Percentiles rank a stretch among this genome's conserved stretches.
Conservation (phyloP, 2,797 vertebrate species). For the Coregonus sp. region DNA sequence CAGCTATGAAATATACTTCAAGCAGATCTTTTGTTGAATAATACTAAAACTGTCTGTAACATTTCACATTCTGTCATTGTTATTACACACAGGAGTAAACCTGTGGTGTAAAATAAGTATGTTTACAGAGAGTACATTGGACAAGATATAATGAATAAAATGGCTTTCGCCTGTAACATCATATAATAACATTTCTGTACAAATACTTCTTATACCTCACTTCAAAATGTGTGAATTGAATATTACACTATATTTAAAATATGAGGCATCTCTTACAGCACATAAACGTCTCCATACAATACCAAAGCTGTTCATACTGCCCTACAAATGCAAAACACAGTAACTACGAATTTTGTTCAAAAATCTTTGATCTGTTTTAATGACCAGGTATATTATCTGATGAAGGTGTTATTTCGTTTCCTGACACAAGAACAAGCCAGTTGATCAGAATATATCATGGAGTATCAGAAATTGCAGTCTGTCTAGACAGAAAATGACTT, state of each 20-base stretch:
- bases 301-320: too few relatives aligned
- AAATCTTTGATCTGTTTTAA: too few relatives aligned
- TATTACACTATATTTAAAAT: slow-evolving; percentile 64
- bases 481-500: too few relatives aligned
- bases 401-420: too few relatives aligned
- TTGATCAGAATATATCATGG: too few relatives aligned
- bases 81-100: slow-evolving; percentile 39
- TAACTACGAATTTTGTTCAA: too few relatives aligned
- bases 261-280: slow-evolving; percentile 37
- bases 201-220: slow-evolving; percentile 46
- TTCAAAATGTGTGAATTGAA: slow-evolving; percentile 47
- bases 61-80: slow-evolving; percentile 38
- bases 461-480: too few relatives aligned
- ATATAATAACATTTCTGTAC: slow-evolving; percentile 20
- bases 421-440: too few relatives aligned
- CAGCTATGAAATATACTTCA: slow-evolving; percentile 34
- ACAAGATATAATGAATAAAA: slow-evolving; percentile 47
- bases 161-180: slow-evolving; percentile 34
- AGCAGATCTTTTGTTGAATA: slow-evolving; percentile 25
- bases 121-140: slow-evolving; percentile 36
- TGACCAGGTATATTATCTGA: too few relatives aligned
- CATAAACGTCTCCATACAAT: too few relatives aligned
- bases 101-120: slow-evolving; percentile 1
- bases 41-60: slow-evolving; percentile 2
- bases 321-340: too few relatives aligned